These are phyloP conservation scores for Tribolium castaneum DNA, from an alignment of 1,140 invertebrate genomes.

Conservation along the genomic window DNA sequence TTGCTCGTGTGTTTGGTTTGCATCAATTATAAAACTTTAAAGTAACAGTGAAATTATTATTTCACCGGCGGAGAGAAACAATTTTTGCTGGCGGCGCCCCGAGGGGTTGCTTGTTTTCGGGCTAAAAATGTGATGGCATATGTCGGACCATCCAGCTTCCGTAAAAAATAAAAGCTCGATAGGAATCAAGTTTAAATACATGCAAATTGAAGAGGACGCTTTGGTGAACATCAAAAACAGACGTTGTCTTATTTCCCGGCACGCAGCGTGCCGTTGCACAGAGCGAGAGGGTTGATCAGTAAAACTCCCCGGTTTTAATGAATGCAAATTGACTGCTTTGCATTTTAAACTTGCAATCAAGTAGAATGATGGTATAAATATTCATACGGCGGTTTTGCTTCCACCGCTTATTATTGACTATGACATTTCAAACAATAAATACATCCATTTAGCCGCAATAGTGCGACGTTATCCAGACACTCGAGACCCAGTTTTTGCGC, in stretches of 20 bases:
- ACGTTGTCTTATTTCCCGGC: conserved; percentile 12
- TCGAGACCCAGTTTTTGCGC: too few relatives aligned
- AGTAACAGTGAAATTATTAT: background rate
- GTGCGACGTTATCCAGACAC: background rate
- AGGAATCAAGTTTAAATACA: conserved; percentile 33
- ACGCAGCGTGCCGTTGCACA: background rate
- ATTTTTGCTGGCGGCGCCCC: too few relatives aligned
- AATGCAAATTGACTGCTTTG: conserved; percentile 63
- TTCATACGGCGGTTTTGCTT: conserved; percentile 53
- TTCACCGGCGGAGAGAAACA: too few relatives aligned
- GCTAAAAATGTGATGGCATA: background rate
- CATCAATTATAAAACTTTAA: conserved; percentile 4
- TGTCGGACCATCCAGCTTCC: background rate
- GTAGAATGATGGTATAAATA: conserved; percentile 59
- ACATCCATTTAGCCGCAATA: background rate
- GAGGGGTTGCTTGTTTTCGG: too few relatives aligned
- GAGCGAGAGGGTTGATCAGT: conserved; percentile 35
- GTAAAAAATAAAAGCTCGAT: conserved; percentile 24
- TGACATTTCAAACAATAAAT: conserved; percentile 26
- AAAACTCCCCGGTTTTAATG: conserved; percentile 56
- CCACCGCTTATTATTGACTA: conserved; percentile 19
- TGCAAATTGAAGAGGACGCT: conserved; percentile 42
- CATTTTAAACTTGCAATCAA: conserved; percentile 64
- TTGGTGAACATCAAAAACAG: conserved; percentile 42
- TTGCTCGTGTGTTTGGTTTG: background rate